Conservation (phyloP, 2,113 vertebrate species). For the Salminus brasiliensis region DNA sequence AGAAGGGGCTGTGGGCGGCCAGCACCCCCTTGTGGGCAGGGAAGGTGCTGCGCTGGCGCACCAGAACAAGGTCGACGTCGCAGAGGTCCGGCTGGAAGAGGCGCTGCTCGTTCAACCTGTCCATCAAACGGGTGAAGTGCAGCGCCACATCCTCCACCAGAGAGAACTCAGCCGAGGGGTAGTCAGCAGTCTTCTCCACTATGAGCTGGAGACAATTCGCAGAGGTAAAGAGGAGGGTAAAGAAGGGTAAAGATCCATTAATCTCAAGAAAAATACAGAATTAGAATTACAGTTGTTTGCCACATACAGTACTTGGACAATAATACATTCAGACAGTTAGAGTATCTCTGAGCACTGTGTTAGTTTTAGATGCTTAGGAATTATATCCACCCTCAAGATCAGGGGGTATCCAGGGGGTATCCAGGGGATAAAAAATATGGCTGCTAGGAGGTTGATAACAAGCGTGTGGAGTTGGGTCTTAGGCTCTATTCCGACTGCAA, state of each 20-base stretch:
- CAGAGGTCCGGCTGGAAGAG: constrained; percentile 94
- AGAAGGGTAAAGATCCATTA: constrained; percentile 10
- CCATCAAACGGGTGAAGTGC: constrained; percentile 96
- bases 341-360: too few species aligned
- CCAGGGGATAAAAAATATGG: too few species aligned
- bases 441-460: too few species aligned
- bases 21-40: constrained; percentile 92
- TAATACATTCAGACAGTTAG: too few species aligned
- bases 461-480: too few species aligned
- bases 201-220: constrained; percentile 80
- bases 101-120: constrained; percentile 92
- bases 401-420: too few species aligned
- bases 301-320: too few species aligned
- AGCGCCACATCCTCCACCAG: constrained; percentile 94
- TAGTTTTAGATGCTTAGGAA: too few species aligned
- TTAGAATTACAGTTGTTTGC: too few species aligned
- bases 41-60: constrained; percentile 89
- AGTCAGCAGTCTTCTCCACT: constrained; percentile 95
- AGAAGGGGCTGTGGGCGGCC: constrained; percentile 93
- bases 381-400: too few species aligned
- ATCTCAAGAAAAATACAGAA: neutral
- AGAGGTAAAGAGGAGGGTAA: constrained; percentile 26
- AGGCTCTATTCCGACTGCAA: too few species aligned
- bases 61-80: constrained; percentile 94
- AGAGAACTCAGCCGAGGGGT: constrained; percentile 90